Base-by-base conservation (phyloP, 2,113 vertebrate genomes). In the Protomyctophum bolini region DNA sequence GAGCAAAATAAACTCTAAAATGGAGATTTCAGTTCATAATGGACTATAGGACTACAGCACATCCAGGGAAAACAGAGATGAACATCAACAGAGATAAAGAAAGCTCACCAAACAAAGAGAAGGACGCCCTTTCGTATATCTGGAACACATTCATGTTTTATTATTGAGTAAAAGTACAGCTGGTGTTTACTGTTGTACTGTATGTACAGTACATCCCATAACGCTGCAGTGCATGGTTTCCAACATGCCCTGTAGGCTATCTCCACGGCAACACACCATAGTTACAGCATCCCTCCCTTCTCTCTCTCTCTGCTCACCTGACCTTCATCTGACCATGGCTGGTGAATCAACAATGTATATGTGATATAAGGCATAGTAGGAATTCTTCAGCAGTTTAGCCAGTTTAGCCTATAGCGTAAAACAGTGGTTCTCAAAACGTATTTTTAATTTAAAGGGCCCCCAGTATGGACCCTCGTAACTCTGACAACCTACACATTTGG, bases 81-180 rank as follows among this genome's bases (percentile, higher is more conserved):
- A 41, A 41, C 33, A 41, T 41, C 33, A 41, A 41, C 33, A 21
- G 21, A 21, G 6, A 57, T 8, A 57, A 14, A 57, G 11, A 10
- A 33, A 15, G 11, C n/a, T n/a, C 46, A 50, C 57, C 47, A 28
- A 58, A 7, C 15, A 28, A 68, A 45, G 10, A 28, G 8, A 29
- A 68, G 83, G 66, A 70, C 75, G 33, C 33, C 33, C 3, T 60
- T 63, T 75, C 46, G n/a, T 78, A 41, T 66, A 86, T 87, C 75
- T 85, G 79, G 66, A 92, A 89, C 82, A 92, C 87, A 91, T 91
- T 91, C 79, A 88, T 89, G 76, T 92, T 92, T 88, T 41, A 41
- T 90, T 91, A 92, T 92, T 92, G 88, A 86, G 78, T 75, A 85
- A 90, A 90, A 90, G 87, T 87, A 91, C 90, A 91, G 88, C 90